These are phyloP conservation scores for Anoplius nigerrimus DNA, from an alignment of 2,888 invertebrate species.

Conservation along the genomic window DNA sequence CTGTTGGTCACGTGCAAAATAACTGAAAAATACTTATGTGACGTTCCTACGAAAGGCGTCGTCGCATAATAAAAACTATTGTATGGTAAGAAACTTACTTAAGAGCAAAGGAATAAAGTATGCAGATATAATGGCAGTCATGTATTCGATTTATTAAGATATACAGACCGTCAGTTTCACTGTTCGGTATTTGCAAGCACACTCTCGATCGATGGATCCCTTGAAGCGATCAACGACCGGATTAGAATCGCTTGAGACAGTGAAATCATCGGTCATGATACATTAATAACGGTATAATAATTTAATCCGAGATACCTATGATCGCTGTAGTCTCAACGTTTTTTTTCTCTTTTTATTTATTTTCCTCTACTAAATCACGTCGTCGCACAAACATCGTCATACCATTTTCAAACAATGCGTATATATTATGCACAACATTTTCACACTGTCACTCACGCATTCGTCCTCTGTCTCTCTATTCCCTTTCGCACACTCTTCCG, in stretches of 20 bases:
- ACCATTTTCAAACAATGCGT: conserved; percentile 39
- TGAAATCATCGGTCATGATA: conserved; percentile 54
- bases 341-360: too few relatives aligned
- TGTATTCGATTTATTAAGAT: conserved; percentile 59
- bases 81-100: too few relatives aligned
- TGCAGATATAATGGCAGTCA: conserved; percentile 50
- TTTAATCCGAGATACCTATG: conserved; percentile 51
- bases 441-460: not conserved
- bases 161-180: conserved; percentile 54
- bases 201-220: conserved; percentile 21
- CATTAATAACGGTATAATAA: conserved; percentile 59
- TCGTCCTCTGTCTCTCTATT: not conserved
- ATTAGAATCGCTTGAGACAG: conserved; percentile 42
- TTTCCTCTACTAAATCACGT: conserved; percentile 45
- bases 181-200: conserved; percentile 33
- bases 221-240: conserved; percentile 15
- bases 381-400: conserved; percentile 31
- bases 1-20: too few relatives aligned
- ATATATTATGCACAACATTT: conserved; percentile 49
- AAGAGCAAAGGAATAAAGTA: conserved; percentile 21
- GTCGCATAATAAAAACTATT: too few relatives aligned
- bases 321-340: conserved; percentile 48
- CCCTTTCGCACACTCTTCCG: not conserved
- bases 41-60: too few relatives aligned
- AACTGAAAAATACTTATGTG: too few relatives aligned